These are phyloP conservation scores for Archips xylosteana DNA, from an alignment of 2,888 invertebrate species.

Conservation along the genomic window DNA sequence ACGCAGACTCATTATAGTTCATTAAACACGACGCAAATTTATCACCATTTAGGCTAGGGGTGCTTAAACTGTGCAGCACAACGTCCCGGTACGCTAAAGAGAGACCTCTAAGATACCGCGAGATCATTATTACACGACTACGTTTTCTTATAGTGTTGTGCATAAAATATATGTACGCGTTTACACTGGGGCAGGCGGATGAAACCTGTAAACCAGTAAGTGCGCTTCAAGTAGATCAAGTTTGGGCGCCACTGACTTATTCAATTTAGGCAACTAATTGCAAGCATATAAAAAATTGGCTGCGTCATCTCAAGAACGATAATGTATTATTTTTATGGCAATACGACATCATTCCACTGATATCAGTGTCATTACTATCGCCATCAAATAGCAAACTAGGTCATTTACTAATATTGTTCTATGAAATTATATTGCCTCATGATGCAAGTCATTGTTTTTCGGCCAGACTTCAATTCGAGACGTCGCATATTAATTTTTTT, in stretches of 20 bases:
- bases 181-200: no score
- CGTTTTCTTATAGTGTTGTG: no score
- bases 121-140: no score
- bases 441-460: neutral
- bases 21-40: neutral
- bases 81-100: neutral
- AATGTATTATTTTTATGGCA: conserved; percentile 11
- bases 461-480: no score
- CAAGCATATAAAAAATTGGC: neutral
- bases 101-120: neutral
- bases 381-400: neutral
- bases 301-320: neutral
- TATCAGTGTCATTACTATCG: neutral
- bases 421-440: neutral
- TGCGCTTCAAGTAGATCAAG: no score
- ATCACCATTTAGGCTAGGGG: neutral
- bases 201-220: no score
- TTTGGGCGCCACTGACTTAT: neutral
- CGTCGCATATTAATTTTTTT: no score
- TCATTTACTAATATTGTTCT: neutral
- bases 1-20: neutral
- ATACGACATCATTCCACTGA: conserved; percentile 1
- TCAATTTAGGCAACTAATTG: neutral
- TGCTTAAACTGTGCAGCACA: neutral
- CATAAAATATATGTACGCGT: no score